Evolutionary conservation across 2,888 invertebrate genomes (phyloP).

Genomic region (Gymnoscelis rufifasciata): DNA sequence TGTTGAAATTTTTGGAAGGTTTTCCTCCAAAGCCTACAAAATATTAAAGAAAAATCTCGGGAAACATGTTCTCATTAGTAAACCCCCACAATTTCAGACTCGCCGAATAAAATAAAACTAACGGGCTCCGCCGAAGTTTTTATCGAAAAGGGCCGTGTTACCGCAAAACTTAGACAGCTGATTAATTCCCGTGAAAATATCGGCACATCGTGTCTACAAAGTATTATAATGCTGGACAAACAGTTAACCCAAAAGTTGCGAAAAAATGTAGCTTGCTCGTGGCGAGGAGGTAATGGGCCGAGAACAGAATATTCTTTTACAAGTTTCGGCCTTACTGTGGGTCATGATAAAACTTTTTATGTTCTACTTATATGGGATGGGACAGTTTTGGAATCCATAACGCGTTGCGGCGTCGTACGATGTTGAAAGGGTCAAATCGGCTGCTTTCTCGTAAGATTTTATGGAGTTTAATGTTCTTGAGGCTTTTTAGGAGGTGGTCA

Average conservation of each 20-base stretch:
- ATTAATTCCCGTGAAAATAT: slow-evolving; percentile 25
- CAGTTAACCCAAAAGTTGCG: slow-evolving; percentile 47
- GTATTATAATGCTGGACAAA: slow-evolving; percentile 36
- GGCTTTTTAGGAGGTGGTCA: not conserved
- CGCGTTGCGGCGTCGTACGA: slow-evolving; percentile 30
- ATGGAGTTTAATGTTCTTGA: not conserved
- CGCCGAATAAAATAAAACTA: not conserved
- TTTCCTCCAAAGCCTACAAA: no score
- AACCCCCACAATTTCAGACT: not conserved
- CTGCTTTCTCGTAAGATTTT: slow-evolving; percentile 14
- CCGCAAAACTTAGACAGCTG: slow-evolving; percentile 20
- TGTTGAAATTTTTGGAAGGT: no score
- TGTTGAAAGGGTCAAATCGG: slow-evolving; percentile 24
- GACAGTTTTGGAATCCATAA: slow-evolving; percentile 58
- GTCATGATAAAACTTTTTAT: slow-evolving; percentile 74
- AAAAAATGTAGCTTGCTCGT: slow-evolving; percentile 40
- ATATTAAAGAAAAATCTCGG: no score
- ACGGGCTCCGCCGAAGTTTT: slow-evolving; percentile 1
- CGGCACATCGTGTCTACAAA: slow-evolving; percentile 26
- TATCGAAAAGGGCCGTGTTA: slow-evolving; percentile 1
- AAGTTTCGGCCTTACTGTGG: slow-evolving; percentile 57
- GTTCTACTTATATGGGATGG: slow-evolving; percentile 62
- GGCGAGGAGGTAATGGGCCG: slow-evolving; percentile 60
- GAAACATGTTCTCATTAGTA: not conserved
- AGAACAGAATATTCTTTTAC: slow-evolving; percentile 59